Evolutionary conservation across 2,888 invertebrate species (phyloP).

Genomic region (Tethea ocularis): DNA sequence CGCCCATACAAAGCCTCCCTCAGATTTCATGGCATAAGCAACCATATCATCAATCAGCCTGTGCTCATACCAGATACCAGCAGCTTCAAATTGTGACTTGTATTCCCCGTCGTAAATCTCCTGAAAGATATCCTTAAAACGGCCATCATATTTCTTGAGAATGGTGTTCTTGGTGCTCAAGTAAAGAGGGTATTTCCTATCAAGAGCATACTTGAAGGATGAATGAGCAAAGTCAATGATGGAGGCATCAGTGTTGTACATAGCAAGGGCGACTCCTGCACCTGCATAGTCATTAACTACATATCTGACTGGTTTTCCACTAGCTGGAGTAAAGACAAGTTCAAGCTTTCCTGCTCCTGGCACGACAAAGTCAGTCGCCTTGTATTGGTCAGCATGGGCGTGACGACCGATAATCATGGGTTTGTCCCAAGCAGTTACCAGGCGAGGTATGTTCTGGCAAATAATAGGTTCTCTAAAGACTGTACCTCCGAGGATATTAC

Average conservation of each 20-base stretch:
- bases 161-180: conserved; percentile 99
- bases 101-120: conserved; percentile 96
- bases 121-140: conserved; percentile 98
- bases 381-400: conserved; percentile 98
- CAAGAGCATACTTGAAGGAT: conserved; percentile 95
- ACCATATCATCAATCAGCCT: conserved; percentile 99
- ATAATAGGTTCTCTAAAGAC: conserved; percentile 94
- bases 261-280: conserved; percentile 95
- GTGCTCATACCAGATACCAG: conserved; percentile 98
- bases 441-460: conserved; percentile 96
- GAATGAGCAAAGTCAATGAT: conserved; percentile 97
- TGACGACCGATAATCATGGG: conserved; percentile 99
- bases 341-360: conserved; percentile 95
- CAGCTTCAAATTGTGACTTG: conserved; percentile 91
- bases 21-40: conserved; percentile 98
- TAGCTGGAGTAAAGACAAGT: conserved; percentile 90
- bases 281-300: conserved; percentile 94
- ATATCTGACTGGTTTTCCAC: conserved; percentile 86
- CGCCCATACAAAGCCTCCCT: conserved; percentile 99
- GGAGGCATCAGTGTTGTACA: conserved; percentile 98
- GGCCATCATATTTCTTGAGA: conserved; percentile 97
- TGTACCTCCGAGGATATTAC: conserved; percentile 93
- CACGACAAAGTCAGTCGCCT: conserved; percentile 98
- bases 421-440: conserved; percentile 97
- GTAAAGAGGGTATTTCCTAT: conserved; percentile 94